Conservation (phyloP, 2,113 vertebrate genomes). For the Cichladusa arquata region DNA sequence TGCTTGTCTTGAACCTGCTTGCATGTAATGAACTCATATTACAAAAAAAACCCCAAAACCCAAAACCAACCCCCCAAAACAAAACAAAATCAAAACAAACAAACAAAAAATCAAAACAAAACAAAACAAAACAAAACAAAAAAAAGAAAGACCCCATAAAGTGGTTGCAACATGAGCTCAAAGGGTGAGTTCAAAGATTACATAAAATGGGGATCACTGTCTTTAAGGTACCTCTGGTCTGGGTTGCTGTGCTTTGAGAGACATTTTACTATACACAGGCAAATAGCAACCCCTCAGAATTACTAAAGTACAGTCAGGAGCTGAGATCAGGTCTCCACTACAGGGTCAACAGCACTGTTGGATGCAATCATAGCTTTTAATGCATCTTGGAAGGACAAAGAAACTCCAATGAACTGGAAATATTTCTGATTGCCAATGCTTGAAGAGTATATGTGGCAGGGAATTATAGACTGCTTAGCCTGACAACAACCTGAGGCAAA, state of each 20-base stretch:
- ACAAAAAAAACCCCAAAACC: background rate
- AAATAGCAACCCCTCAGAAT: background rate
- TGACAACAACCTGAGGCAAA: constrained; percentile 12
- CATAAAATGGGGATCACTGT: background rate
- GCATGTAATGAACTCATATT: background rate
- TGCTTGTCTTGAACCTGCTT: background rate
- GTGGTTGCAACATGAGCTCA: background rate
- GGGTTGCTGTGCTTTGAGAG: background rate
- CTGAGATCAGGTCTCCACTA: background rate
- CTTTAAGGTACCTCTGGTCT: background rate
- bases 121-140: background rate
- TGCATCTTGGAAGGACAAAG: constrained; percentile 1
- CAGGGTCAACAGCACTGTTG: background rate
- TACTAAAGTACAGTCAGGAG: background rate
- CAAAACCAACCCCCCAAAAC: background rate
- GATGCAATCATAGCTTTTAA: background rate
- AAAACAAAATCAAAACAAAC: background rate
- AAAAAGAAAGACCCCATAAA: background rate
- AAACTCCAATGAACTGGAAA: background rate
- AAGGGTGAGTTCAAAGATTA: background rate
- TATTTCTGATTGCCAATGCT: background rate
- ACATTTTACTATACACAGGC: background rate
- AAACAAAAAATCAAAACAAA: background rate
- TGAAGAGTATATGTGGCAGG: background rate
- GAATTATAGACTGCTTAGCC: background rate